Base-by-base conservation (phyloP, 2,797 vertebrate species). In the Potorous gilbertii region DNA sequence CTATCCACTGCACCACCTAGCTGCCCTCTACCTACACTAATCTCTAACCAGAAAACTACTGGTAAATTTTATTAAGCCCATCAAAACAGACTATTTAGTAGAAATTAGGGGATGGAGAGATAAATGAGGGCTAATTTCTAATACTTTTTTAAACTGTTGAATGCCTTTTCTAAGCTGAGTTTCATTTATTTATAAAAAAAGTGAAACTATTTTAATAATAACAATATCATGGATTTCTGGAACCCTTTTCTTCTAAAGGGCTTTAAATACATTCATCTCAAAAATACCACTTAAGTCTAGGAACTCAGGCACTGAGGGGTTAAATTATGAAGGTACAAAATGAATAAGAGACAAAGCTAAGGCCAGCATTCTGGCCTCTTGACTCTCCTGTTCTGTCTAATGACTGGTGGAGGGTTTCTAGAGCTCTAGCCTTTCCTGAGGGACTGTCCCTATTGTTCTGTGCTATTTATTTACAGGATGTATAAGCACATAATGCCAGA, bases 381-480 rank as follows among this genome's bases (percentile, higher is more conserved):
- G 4, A 27, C 0, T 27, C 4, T 1, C 11, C 40, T 40, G 0
- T 54, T 40, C 0, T 3, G 50, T 29, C 90, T 90, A 28, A 87
- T 91, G 56, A 95, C 94, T 91, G 93, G n/a, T 59, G 90, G 9
- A 14, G 54, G 94, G 9, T 91, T 46, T 62, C 62, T 0, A 24
- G 34, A 18, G 40, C 52, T 18, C 34, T 50, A 92, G 96, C 34
- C 93, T 91, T 96, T 96, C 95, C 95, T 94, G 94, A 92, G 96
- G 96, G 96, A 3, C 89, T 40, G 94, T 95, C 87, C 62, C 96
- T 92, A 96, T 97, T 97, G 97, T 97, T 95, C 92, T 62, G 66
- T 4, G 31, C 87, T 96, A 96, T 98, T 97, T 97, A 95, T 92
- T 97, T 92, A 93, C 55, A 93, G 97, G 97, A 94, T 97, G 95